phyloP scores from a whole-genome alignment of 2,888 invertebrate genomes.

The Standfussiana lucernea region DNA sequence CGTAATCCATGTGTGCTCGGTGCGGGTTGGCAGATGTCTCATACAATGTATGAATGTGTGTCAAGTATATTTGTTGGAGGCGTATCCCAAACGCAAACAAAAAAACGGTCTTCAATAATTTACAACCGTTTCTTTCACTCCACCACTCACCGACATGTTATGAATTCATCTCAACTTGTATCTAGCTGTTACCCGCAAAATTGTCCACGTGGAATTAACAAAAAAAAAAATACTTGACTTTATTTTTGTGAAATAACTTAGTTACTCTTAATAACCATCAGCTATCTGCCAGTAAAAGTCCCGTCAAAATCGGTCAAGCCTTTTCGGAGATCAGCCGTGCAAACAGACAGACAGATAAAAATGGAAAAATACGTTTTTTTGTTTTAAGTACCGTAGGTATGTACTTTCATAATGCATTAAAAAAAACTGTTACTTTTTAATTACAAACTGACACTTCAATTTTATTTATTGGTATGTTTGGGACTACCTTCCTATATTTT shows the following conservation, averaged over 20 bases:
- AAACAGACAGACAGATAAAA: too few relatives aligned
- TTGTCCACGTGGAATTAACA: background rate
- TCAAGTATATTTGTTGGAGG: background rate
- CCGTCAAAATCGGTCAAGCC: background rate
- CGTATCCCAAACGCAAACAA: background rate
- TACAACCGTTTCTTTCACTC: background rate
- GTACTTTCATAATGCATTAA: too few relatives aligned
- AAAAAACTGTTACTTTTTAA: background rate
- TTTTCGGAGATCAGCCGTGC: background rate
- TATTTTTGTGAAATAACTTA: too few relatives aligned
- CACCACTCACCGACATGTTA: background rate
- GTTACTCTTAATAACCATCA: background rate
- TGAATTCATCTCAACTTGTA: constrained; percentile 14
- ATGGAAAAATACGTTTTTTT: too few relatives aligned
- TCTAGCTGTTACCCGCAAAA: background rate
- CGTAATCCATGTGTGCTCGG: background rate
- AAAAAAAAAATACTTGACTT: too few relatives aligned
- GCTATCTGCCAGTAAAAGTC: background rate
- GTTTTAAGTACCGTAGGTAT: too few relatives aligned
- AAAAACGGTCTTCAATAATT: background rate
- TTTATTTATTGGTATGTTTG: background rate
- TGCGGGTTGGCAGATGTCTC: background rate
- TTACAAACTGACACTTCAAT: background rate
- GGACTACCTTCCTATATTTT: background rate
- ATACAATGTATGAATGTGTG: background rate